phyloP scores from a whole-genome alignment of 1,140 invertebrate genomes.

The Neelides sp. region DNA sequence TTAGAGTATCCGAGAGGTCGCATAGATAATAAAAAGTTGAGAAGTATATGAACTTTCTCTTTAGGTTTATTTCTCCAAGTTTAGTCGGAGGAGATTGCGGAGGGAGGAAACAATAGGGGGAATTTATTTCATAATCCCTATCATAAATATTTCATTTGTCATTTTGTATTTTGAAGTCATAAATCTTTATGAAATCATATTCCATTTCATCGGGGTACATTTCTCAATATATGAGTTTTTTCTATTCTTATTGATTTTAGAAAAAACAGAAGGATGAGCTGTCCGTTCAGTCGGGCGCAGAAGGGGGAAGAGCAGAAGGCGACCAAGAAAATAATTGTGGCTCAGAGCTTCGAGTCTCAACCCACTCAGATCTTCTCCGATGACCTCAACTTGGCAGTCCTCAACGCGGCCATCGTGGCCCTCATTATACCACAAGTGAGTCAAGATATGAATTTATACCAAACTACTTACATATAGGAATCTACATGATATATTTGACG shows the following conservation, averaged over 20 bases:
- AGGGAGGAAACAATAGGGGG: neutral
- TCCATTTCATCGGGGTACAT: neutral
- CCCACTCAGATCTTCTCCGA: constrained; percentile 9
- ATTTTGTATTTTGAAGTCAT: neutral
- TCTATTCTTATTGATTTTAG: neutral
- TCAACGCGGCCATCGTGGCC: constrained; percentile 27
- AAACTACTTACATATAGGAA: too few relatives aligned
- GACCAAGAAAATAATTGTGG: too few relatives aligned
- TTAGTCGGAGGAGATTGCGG: neutral
- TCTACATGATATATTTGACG: too few relatives aligned
- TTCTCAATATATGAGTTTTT: neutral
- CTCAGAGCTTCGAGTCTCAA: neutral
- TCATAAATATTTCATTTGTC: neutral
- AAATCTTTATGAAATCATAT: neutral
- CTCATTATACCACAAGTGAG: constrained; percentile 27
- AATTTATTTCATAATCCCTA: neutral
- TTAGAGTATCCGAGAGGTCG: too few relatives aligned
- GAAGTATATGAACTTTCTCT: too few relatives aligned
- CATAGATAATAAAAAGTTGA: too few relatives aligned
- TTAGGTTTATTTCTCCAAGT: neutral
- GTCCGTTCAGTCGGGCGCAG: constrained; percentile 4
- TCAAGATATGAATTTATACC: too few relatives aligned
- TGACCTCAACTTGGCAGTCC: constrained; percentile 25
- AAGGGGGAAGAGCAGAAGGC: too few relatives aligned
- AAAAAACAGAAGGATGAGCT: constrained; percentile 6